Percentiles rank a stretch among this genome's conserved stretches.
Evolutionary conservation across 2,888 invertebrate genomes (phyloP).

Genomic region (Allolobophora icterica): DNA sequence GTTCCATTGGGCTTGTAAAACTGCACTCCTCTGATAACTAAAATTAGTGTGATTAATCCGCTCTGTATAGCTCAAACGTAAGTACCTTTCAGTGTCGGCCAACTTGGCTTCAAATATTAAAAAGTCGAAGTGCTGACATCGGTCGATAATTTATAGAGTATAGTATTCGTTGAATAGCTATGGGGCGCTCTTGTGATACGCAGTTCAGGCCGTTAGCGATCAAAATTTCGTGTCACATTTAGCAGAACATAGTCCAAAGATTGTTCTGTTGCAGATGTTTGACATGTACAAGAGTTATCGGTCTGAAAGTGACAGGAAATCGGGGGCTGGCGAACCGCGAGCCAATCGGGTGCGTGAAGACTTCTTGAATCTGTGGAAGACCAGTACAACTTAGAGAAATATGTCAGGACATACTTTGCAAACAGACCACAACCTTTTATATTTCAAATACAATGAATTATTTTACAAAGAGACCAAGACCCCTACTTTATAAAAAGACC

Average conservation of each 20-base stretch:
- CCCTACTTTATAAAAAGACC: too few species aligned
- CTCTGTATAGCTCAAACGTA: not conserved
- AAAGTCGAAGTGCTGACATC: too few species aligned
- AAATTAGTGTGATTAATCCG: not conserved
- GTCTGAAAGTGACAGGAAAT: conserved; percentile 9
- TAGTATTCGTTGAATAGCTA: not conserved
- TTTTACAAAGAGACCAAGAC: too few species aligned
- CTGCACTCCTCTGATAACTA: not conserved
- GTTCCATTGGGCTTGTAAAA: not conserved
- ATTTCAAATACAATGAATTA: too few species aligned
- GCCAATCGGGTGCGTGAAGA: conserved; percentile 11
- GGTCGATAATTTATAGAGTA: not conserved
- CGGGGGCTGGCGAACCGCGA: not conserved
- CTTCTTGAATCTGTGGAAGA: not conserved
- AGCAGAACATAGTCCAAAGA: not conserved
- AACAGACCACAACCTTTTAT: too few species aligned
- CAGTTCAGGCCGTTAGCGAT: too few species aligned
- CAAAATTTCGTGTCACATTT: not conserved
- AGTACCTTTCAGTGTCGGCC: not conserved
- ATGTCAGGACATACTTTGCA: too few species aligned
- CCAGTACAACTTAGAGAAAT: not conserved
- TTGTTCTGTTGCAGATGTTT: conserved; percentile 4
- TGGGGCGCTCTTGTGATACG: too few species aligned
- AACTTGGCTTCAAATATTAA: not conserved
- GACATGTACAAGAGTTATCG: not conserved